These are phyloP conservation scores for Stictonetta naevosa DNA, from an alignment of 2,113 vertebrate genomes.

Conservation along the genomic window DNA sequence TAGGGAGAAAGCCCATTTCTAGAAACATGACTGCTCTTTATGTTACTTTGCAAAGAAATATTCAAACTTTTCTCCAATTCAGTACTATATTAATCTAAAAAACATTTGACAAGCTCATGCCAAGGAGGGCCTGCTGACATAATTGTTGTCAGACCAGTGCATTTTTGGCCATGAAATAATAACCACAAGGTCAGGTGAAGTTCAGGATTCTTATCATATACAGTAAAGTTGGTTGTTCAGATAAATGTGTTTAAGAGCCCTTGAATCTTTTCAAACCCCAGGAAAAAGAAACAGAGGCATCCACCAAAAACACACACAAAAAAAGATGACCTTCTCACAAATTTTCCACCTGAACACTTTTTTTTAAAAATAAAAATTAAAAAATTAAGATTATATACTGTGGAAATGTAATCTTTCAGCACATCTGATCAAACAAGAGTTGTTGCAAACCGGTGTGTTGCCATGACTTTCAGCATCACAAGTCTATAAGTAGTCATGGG, in stretches of 20 bases:
- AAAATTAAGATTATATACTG: background rate
- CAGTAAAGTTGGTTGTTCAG: background rate
- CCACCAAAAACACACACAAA: background rate
- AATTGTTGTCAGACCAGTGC: background rate
- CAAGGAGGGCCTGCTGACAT: background rate
- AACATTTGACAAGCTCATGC: background rate
- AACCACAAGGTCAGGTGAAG: background rate
- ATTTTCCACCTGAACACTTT: background rate
- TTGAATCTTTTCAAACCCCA: background rate
- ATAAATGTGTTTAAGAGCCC: background rate
- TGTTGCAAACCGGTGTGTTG: too few species aligned
- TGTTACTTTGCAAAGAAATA: background rate
- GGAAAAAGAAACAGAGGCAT: background rate
- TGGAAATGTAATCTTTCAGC: background rate
- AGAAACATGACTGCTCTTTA: background rate
- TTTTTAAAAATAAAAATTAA: too few species aligned
- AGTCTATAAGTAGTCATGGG: background rate
- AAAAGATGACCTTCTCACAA: background rate
- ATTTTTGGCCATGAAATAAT: background rate
- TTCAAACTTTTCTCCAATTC: background rate
- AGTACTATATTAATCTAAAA: background rate
- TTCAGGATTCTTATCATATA: background rate
- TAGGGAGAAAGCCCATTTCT: background rate
- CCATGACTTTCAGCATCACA: background rate
- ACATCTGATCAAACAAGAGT: background rate